phyloP scores from a whole-genome alignment of 2,113 vertebrate genomes.

The Dryoscopus gambensis region DNA sequence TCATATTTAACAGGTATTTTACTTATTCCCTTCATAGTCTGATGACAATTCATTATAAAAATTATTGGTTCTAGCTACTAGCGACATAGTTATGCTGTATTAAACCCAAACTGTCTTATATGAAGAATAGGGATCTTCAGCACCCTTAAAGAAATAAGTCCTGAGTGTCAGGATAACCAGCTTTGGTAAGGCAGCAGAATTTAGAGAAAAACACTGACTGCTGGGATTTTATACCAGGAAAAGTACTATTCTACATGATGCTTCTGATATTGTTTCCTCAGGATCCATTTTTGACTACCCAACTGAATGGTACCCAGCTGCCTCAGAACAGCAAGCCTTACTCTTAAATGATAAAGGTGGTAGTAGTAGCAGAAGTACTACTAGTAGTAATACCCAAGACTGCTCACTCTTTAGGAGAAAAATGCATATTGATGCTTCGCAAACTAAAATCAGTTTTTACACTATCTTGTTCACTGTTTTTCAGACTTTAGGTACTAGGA shows the following conservation, averaged over 20 bases:
- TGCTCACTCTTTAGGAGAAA: not conserved
- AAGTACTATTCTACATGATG: fast-evolving
- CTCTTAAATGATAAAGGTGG: not conserved
- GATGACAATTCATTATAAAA: not conserved
- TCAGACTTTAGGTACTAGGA: not conserved
- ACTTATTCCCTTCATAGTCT: not conserved
- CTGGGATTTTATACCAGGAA: not conserved
- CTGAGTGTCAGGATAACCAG: not conserved
- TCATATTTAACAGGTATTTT: not conserved
- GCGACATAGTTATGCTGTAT: not conserved
- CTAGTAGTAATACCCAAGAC: not conserved
- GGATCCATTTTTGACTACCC: not conserved
- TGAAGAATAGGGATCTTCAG: not conserved
- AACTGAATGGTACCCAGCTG: not conserved
- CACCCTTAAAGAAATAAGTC: not conserved
- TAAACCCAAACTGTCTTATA: not conserved
- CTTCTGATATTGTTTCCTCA: not conserved
- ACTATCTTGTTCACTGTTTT: not conserved
- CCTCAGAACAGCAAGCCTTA: not conserved
- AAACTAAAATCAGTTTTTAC: not conserved
- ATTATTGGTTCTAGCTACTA: not conserved
- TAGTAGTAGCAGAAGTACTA: not conserved
- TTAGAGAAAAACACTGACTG: not conserved
- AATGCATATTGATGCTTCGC: not conserved
- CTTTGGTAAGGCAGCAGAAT: not conserved